Evolutionary conservation across 1,140 invertebrate genomes (phyloP).

Genomic region (Drosophila insularis): DNA sequence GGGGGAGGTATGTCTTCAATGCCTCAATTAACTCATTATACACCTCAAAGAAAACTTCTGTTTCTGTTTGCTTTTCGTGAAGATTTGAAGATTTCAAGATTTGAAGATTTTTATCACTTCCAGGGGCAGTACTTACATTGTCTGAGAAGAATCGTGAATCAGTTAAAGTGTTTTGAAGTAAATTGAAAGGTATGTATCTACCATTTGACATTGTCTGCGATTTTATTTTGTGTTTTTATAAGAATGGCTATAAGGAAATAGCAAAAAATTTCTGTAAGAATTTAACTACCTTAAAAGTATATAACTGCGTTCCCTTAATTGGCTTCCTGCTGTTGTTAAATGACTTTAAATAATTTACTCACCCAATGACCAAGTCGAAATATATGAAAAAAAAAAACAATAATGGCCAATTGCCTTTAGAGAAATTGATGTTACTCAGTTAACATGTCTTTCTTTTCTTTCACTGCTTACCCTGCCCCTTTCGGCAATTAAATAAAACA

Average conservation of each 20-base stretch:
- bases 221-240: neutral
- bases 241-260: slow-evolving; percentile 8
- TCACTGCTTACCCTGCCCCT: slow-evolving; percentile 36
- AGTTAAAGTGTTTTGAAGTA: slow-evolving; percentile 2
- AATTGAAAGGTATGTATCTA: neutral
- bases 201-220: neutral
- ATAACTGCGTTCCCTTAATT: neutral
- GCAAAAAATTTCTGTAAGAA: neutral
- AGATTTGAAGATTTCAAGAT: slow-evolving; percentile 4
- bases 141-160: slow-evolving; percentile 17
- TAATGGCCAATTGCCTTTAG: slow-evolving; percentile 23
- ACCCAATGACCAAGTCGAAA: slow-evolving; percentile 17
- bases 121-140: slow-evolving; percentile 7
- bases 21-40: slow-evolving; percentile 18
- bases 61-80: slow-evolving; percentile 16
- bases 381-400: no score
- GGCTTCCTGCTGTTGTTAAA: slow-evolving; percentile 20
- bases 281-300: slow-evolving; percentile 5
- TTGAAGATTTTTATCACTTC: slow-evolving; percentile 15
- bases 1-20: neutral
- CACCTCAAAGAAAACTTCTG: slow-evolving; percentile 7
- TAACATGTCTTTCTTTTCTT: slow-evolving; percentile 45
- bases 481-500: slow-evolving; percentile 77
- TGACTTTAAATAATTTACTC: slow-evolving; percentile 26
- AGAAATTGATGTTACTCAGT: slow-evolving; percentile 46